These are phyloP conservation scores for Nothura maculosa DNA, from an alignment of 2,797 vertebrate genomes.

Conservation along the genomic window DNA sequence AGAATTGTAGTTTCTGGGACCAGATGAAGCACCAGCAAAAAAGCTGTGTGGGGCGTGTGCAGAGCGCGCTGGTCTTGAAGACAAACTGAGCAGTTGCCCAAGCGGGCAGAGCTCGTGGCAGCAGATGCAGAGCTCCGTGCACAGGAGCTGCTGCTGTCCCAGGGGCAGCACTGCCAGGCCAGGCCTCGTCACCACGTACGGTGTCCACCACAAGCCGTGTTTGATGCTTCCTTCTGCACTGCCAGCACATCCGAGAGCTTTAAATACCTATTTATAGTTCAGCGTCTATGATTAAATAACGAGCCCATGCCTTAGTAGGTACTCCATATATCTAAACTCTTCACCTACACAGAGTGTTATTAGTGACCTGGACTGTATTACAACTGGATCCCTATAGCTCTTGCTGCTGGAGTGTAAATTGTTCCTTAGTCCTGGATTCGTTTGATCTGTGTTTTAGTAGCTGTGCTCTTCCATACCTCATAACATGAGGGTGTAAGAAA, in stretches of 20 bases:
- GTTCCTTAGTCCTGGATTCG: rapidly evolving
- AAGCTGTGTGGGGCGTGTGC: not conserved
- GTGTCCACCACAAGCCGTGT: no score
- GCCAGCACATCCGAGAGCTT: not conserved
- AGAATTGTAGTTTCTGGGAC: not conserved
- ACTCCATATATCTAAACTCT: not conserved
- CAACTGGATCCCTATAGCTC: not conserved
- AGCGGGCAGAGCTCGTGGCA: rapidly evolving
- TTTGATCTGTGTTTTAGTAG: not conserved
- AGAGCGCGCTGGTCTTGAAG: not conserved
- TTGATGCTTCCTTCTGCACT: not conserved
- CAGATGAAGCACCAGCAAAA: not conserved
- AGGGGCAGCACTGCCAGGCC: not conserved
- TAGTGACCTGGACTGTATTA: not conserved
- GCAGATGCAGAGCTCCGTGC: not conserved
- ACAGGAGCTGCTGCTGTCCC: not conserved
- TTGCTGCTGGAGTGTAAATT: not conserved
- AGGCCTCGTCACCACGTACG: no score
- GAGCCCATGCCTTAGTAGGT: not conserved
- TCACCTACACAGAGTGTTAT: rapidly evolving
- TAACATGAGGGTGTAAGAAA: not conserved
- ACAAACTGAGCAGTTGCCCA: not conserved
- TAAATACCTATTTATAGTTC: not conserved
- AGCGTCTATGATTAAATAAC: not conserved
- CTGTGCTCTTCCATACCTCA: not conserved